phyloP scores from a whole-genome alignment of 1,140 invertebrate genomes.

The Oreohelix idahoensis region DNA sequence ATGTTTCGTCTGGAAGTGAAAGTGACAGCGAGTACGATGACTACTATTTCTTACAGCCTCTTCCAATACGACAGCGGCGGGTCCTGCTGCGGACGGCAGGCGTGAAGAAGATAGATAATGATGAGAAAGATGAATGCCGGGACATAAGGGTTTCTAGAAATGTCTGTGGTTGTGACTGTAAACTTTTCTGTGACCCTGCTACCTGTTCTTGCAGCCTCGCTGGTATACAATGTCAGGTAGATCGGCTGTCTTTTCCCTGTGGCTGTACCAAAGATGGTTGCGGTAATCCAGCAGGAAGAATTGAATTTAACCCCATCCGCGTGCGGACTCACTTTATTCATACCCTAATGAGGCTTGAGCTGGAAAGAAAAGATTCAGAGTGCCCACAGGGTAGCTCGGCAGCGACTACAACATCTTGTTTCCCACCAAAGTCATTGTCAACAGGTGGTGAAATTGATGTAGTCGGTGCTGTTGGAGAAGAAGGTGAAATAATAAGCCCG shows the following conservation, averaged over 20 bases:
- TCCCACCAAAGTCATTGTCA: neutral
- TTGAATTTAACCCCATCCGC: slow-evolving; percentile 95
- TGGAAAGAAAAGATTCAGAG: slow-evolving; percentile 84
- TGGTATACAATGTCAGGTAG: slow-evolving; percentile 97
- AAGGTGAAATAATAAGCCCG: slow-evolving; percentile 14
- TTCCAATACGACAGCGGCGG: slow-evolving; percentile 91
- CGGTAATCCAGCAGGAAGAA: slow-evolving; percentile 90
- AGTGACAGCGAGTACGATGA: slow-evolving; percentile 78
- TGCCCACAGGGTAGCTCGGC: neutral
- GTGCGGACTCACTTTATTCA: slow-evolving; percentile 98
- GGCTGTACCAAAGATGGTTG: slow-evolving; percentile 95
- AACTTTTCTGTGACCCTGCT: slow-evolving; percentile 93
- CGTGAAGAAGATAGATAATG: slow-evolving; percentile 91
- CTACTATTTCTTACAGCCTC: slow-evolving; percentile 92
- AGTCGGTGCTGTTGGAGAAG: slow-evolving; percentile 25
- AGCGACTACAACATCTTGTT: neutral
- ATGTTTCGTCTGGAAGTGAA: slow-evolving; percentile 56
- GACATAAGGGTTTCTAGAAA: slow-evolving; percentile 93
- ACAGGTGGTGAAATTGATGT: slow-evolving; percentile 21
- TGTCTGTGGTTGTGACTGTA: slow-evolving; percentile 92
- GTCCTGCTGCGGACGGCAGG: slow-evolving; percentile 90
- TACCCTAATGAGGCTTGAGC: slow-evolving; percentile 93
- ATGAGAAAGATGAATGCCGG: slow-evolving; percentile 94
- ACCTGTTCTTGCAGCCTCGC: slow-evolving; percentile 93
- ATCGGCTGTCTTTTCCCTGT: slow-evolving; percentile 95